Base-by-base conservation (phyloP, 2,888 invertebrate genomes). In the Cabera pusaria region DNA sequence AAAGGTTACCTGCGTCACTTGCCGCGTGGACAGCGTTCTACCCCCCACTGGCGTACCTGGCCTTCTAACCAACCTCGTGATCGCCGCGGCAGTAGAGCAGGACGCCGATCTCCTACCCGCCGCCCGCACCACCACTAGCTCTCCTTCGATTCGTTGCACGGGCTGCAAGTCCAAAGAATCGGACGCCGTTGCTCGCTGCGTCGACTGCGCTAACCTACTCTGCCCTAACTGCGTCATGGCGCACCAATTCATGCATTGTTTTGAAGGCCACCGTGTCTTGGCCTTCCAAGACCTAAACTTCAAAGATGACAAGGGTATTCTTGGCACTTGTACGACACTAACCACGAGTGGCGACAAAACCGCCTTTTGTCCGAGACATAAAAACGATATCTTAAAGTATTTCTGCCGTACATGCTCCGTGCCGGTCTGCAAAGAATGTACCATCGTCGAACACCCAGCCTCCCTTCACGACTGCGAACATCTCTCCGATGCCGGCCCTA, bases 231-330 rank as follows among this genome's bases (percentile, higher is more conserved):
- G 99, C 92, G 97, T 97, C 67, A 98, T 98, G 94, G 98, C 98
- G 49, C 99, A 99, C 87, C 97, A 98, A 88, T 98, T 96, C 81
- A 98, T 99, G 98, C 98, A 98, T 83, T 98, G 98, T 81, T 99
- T 99, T 83, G 97, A 98, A 79, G 98, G 97, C 49, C 98, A 98
- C 84, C 93, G 97, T 40, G 97, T 98, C 43, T 92, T 95, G 59
- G 91, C 93, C 46, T 90, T 95, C 61, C 78, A 80, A 20, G 93
- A 93, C 49, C 69, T 93, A 1, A 42, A 42, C 19, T 31, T 36
- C 34, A 93, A 93, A 71, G 91, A 93, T 60, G 92, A 92, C 46
- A 87, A 88, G 56, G 81, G 82, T 39, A 90, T 91, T 71, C 76
- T 90, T 18, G 87, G 87, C 9, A 42, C 35, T 14, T 42, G 35